Evolutionary conservation across 2,888 invertebrate species (phyloP), one percentile per base, ranked within the genome.

Genomic region (Nephrocerus scutellatus): DNA sequence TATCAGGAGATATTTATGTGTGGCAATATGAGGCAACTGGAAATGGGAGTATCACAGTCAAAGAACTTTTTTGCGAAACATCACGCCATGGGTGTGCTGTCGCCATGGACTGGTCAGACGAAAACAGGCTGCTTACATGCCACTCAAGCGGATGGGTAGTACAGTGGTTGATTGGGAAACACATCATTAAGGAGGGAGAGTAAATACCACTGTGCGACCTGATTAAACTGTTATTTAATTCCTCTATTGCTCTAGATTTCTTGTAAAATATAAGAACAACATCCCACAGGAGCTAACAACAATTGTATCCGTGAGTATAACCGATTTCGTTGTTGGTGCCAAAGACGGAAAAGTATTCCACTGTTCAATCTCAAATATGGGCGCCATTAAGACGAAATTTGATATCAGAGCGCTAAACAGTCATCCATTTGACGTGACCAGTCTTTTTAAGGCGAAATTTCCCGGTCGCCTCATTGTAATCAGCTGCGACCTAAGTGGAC

Each of bases 401-500:
- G 57, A 62, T 34, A 19, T 60, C 1, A 33, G 49, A 3, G 28
- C 56, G 4, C 39, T 68, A 20, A 57, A 57, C 16, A 47, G 53
- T 10, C 68, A 68, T 54, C 53, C 55, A 5, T 68, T 68, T 48
- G 54, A 57, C 50, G 56, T 63, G 0, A 54, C 60, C 13, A 54
- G 57, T 0, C 43, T 68, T 15, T 37, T 57, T 2, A 57, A 54
- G 31, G 49, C 53, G 1, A 46, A 51, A 16, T 43, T 59, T 31
- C 46, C 44, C 4, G 59, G 60, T 12, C 50, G 49, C 6, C 53
- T 41, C n/a, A 43, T 58, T 4, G 48, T 68, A 2, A 46, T 68
- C 9, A 67, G 64, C 39, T 65, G 63, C 37, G 68, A 68, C 48
- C 42, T 68, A 12, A 67, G 66, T 39, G 68, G 68, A 3, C 61